Conservation (phyloP, 2,113 vertebrate species). For the Gasterosteus nipponicus region DNA sequence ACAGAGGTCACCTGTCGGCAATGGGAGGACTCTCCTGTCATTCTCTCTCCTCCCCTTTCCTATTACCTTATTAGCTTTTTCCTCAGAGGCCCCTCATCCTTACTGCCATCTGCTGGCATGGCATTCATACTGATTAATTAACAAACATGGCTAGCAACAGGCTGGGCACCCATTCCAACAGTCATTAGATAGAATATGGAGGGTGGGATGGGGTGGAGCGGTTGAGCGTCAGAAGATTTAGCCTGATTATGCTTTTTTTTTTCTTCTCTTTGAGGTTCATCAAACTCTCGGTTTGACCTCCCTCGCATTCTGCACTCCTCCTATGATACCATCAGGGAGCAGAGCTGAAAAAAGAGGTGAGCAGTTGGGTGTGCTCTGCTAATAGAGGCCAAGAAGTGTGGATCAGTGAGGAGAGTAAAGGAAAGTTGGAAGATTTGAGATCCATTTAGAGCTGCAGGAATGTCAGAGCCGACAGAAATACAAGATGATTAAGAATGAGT, state of each 20-base stretch:
- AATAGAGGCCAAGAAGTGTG: conserved; percentile 27
- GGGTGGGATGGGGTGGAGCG: not conserved
- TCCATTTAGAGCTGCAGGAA: conserved; percentile 19
- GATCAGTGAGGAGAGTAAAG: conserved; percentile 17
- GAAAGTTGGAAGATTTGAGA: conserved; percentile 44
- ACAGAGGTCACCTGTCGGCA: conserved; percentile 75
- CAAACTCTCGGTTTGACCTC: conserved; percentile 24
- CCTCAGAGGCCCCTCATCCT: conserved; percentile 66
- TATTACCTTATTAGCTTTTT: conserved; percentile 61
- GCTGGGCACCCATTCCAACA: conserved; percentile 56
- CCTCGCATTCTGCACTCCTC: conserved; percentile 13
- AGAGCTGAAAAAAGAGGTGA: conserved; percentile 10
- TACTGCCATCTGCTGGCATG: conserved; percentile 75
- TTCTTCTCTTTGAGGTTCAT: conserved; percentile 28
- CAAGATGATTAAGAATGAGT: conserved; percentile 52
- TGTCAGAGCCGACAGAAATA: conserved; percentile 37
- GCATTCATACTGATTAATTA: conserved; percentile 66
- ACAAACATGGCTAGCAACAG: conserved; percentile 61
- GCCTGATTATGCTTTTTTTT: conserved; percentile 4
- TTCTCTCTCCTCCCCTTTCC: conserved; percentile 45
- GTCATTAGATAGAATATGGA: conserved; percentile 53
- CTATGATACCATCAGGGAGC: not conserved
- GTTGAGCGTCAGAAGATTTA: conserved; percentile 39
- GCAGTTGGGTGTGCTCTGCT: conserved; percentile 20
- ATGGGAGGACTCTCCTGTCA: conserved; percentile 54